Base-by-base conservation (phyloP, 2,888 invertebrate genomes). In the Apomyelois bistriatella region DNA sequence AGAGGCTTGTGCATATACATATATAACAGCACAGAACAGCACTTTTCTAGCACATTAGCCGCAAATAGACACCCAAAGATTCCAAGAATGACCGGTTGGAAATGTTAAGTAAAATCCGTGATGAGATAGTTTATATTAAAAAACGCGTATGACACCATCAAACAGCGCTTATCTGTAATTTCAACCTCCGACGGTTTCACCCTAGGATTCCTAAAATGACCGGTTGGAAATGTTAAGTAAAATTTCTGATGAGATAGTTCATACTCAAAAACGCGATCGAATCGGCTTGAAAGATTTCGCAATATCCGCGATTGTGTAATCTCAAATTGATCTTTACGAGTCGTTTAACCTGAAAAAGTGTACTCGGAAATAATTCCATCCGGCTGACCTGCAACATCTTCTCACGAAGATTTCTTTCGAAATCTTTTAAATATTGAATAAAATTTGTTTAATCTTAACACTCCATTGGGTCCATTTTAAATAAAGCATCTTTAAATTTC, bases 311-410 rank as follows among this genome's bases (percentile, higher is more conserved):
- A 51, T 42, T 42, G 32, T 55, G 55, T 52, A 61, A 69, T 67
- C 67, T 65, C 43, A 64, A 65, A 66, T 67, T 56, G 64, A 67
- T 66, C 65, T 67, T 54, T 54, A 54, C 58, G 57, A 55, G 48
- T 62, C 63, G 58, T 64, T 65, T 61, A 50, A 53, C 55, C 51
- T 53, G 51, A 54, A 51, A 55, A 54, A 59, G 53, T 53, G 52
- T 54, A 54, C 55, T 43, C 54, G 43, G 50, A 48, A 51, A 51
- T 35, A 51, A 50, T 50, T 41, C 51, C 51, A 10, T 36, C 41
- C 49, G 38, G 48, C 13, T 41, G 40, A 50, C 32, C 49, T 50
- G 30, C 15, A 28, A 40, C 40, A 32, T 40, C 32, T 48, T 30
- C 12, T 17, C 22, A 9, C 16, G 12, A 36, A 22, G 47, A 16